Base-by-base conservation (phyloP, 2,797 vertebrate species). In the Crypturellus tataupa region DNA sequence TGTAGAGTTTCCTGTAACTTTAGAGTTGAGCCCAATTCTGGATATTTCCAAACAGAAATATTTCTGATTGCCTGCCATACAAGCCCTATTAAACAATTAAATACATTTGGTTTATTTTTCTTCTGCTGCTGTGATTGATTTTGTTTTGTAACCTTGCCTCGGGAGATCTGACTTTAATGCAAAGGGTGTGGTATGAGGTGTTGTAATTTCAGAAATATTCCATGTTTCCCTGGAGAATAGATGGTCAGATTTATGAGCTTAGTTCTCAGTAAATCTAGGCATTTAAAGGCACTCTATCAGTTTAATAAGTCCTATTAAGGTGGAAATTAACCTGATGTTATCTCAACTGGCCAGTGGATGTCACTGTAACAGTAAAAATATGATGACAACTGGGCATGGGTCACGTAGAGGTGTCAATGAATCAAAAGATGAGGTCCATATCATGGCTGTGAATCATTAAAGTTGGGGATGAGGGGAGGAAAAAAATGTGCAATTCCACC, bases 301-400 rank as follows among this genome's bases (percentile, higher is more conserved):
- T 59, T 60, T 53, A 56, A 56, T 14, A 85, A 56, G 8, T 59
- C 16, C 13, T 46, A 25, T 3, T 47, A 47, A 58, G 31, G 47
- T 2, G 0, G 11, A 46, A 87, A 46, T 85, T 9, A 78, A 60
- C 5, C 25, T 31, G 19, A 7, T 8, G 8, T 49, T 86, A 37
- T 72, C 73, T 73, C 29, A 18, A 44, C 10, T 65, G 93, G 83
- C 94, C 92, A 89, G 90, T 76, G 78, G 89, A 53, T 93, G 92
- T 95, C 97, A 88, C 95, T 95, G 21, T 95, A 95, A 70, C 84
- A 78, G 56, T 58, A 81, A 31, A 86, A 84, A 80, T 78, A 15
- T 6, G 62, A 59, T 44, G 44, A 65, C 75, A 86, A 89, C 60
- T n/a, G 75, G 37, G 37, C 10, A 23, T 2, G 5, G 40, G 11